Conservation (phyloP, 1,140 invertebrate species). For the Branchinecta lindahli region DNA sequence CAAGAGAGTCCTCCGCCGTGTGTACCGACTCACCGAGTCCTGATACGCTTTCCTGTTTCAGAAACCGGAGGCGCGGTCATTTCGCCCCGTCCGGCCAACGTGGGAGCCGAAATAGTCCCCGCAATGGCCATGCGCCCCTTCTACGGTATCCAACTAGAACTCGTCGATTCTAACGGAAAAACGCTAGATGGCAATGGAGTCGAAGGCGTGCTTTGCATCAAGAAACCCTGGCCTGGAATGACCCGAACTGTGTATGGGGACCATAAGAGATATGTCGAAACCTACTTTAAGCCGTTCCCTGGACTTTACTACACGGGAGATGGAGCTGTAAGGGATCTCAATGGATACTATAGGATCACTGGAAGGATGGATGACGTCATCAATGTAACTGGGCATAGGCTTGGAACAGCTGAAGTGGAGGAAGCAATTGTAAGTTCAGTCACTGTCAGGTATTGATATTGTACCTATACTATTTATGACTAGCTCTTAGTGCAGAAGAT, state of each 20-base stretch:
- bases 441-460: neutral
- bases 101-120: constrained; percentile 16
- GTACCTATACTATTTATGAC: too few species aligned
- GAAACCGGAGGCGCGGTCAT: constrained; percentile 38
- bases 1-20: too few species aligned
- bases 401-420: constrained; percentile 75
- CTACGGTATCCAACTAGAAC: constrained; percentile 23
- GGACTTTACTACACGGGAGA: constrained; percentile 37
- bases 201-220: constrained; percentile 32
- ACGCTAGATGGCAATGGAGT: constrained; percentile 19
- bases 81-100: constrained; percentile 32
- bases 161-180: constrained; percentile 15
- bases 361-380: constrained; percentile 95
- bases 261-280: constrained; percentile 33
- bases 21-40: neutral
- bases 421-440: constrained; percentile 24
- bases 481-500: too few species aligned
- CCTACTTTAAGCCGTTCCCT: constrained; percentile 33
- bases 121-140: constrained; percentile 25
- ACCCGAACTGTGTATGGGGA: constrained; percentile 36
- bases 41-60: neutral
- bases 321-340: constrained; percentile 47
- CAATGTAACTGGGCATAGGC: constrained; percentile 91
- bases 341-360: constrained; percentile 94
- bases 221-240: constrained; percentile 36